A percentile compares a stretch with the other conserved stretches of the same genome.
Evolutionary conservation across 2,888 invertebrate species (phyloP).

Genomic region (Hedya salicella): DNA sequence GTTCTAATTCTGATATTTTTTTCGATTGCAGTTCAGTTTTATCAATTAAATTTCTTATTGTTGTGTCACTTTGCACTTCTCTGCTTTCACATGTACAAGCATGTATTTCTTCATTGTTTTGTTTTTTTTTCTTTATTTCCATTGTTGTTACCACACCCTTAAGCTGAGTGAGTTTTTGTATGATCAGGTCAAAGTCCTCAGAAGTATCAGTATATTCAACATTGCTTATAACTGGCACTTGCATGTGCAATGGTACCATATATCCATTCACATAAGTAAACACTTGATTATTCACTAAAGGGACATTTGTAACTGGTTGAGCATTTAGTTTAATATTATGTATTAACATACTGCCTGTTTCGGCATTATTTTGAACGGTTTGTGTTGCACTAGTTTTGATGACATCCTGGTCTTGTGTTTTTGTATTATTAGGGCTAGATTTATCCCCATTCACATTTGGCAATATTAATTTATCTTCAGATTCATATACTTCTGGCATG

Average conservation of each 20-base stretch:
- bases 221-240: conserved; percentile 24
- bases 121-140: conserved; percentile 11
- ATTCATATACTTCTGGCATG: background rate
- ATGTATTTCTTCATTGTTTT: conserved; percentile 5
- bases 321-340: background rate
- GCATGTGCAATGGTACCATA: conserved; percentile 57
- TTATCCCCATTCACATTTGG: conserved; percentile 67
- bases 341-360: background rate
- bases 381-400: conserved; percentile 21
- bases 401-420: conserved; percentile 2
- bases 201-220: conserved; percentile 6
- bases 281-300: conserved; percentile 21
- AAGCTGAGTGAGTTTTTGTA: conserved; percentile 24
- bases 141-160: conserved; percentile 20
- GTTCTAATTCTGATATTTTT: conserved; percentile 54
- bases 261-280: conserved; percentile 52
- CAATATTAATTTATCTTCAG: conserved; percentile 63
- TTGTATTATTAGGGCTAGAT: conserved; percentile 38
- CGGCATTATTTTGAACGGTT: conserved; percentile 8
- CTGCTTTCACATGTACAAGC: conserved; percentile 10
- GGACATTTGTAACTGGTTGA: conserved; percentile 15
- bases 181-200: conserved; percentile 19
- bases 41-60: conserved; percentile 12
- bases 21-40: conserved; percentile 47
- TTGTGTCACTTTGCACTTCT: background rate